Evolutionary conservation across 2,888 invertebrate species (phyloP).

Genomic region (Stratiomys singularior): DNA sequence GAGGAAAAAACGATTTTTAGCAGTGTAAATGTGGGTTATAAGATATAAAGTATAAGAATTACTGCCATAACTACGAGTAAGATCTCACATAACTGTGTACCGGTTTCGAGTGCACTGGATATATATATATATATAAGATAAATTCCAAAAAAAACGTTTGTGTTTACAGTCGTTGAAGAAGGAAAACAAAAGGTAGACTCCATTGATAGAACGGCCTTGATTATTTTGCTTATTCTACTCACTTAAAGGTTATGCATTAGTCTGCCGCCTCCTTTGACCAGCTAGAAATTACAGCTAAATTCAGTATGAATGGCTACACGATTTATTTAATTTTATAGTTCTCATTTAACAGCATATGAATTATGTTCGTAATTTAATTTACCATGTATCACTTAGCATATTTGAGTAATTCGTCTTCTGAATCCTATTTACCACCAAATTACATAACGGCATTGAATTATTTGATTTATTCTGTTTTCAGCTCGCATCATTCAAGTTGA

Average conservation of each 20-base stretch:
- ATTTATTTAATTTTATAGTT: not conserved
- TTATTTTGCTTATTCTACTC: too few species aligned
- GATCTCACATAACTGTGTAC: not conserved
- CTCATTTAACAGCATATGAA: not conserved
- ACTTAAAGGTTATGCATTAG: too few species aligned
- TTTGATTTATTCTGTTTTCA: too few species aligned
- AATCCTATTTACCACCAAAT: not conserved
- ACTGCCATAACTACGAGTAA: not conserved
- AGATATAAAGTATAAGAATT: not conserved
- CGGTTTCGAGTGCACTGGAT: not conserved
- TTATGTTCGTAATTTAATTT: not conserved
- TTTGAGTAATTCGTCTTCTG: not conserved
- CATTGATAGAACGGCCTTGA: too few species aligned
- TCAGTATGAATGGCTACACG: too few species aligned
- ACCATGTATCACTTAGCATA: not conserved
- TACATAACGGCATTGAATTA: too few species aligned
- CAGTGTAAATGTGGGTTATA: constrained; percentile 3
- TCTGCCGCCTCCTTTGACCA: too few species aligned
- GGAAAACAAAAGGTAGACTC: too few species aligned
- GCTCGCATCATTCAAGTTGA: too few species aligned
- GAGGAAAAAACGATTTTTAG: not conserved
- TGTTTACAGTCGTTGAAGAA: not conserved
- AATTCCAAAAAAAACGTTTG: not conserved
- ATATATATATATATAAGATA: not conserved
- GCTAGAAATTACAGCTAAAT: too few species aligned